Conservation (phyloP, 2,113 vertebrate species). For the Paradoxurus hermaphroditus region DNA sequence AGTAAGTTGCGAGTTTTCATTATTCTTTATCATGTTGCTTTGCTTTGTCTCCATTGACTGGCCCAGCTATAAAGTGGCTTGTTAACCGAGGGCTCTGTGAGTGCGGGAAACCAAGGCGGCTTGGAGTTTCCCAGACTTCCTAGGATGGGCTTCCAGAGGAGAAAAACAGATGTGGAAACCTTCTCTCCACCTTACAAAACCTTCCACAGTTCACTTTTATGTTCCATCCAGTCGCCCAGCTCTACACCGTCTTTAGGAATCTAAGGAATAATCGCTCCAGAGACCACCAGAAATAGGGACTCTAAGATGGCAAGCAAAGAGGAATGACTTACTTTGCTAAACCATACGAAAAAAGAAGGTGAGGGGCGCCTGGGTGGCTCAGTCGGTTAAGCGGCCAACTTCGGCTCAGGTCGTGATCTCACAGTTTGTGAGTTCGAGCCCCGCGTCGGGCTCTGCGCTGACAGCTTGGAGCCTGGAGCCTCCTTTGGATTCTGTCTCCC, state of each 20-base stretch:
- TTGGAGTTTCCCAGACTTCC: neutral
- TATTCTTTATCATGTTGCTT: neutral
- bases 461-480: too few relatives aligned
- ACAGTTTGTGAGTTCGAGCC: too few relatives aligned
- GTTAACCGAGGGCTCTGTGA: neutral
- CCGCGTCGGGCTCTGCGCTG: too few relatives aligned
- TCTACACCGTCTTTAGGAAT: neutral
- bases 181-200: neutral
- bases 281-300: neutral
- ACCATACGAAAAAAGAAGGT: neutral
- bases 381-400: too few relatives aligned
- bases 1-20: neutral
- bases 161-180: neutral
- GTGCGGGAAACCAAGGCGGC: neutral
- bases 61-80: neutral
- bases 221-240: neutral
- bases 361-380: too few relatives aligned
- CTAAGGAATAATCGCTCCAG: neutral
- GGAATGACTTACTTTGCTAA: neutral
- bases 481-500: too few relatives aligned
- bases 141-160: neutral
- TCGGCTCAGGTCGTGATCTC: too few relatives aligned
- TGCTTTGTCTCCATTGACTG: neutral
- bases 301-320: neutral
- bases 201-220: neutral